These are phyloP conservation scores for Leptopterna dolabrata DNA, from an alignment of 2,888 invertebrate species.

Conservation along the genomic window DNA sequence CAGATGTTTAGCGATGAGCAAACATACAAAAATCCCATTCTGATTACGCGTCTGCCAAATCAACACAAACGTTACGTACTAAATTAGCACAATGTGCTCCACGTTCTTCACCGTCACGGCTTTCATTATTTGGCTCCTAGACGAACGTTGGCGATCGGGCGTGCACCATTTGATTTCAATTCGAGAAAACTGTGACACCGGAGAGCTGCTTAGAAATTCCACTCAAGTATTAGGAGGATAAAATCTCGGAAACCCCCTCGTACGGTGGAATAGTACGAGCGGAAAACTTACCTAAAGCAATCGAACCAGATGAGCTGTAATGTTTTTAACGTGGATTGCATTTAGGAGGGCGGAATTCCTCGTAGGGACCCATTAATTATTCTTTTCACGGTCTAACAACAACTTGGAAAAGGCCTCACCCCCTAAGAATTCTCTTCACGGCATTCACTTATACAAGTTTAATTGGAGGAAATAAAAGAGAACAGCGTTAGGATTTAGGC, in stretches of 20 bases:
- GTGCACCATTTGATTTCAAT: not conserved
- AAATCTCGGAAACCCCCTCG: not conserved
- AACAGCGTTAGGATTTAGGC: slow-evolving; percentile 34
- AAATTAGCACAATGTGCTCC: too few species aligned
- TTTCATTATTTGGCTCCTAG: too few species aligned
- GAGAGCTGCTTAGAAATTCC: not conserved
- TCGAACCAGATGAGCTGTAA: slow-evolving; percentile 30
- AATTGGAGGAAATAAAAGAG: slow-evolving; percentile 48
- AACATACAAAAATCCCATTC: too few species aligned
- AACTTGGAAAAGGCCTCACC: slow-evolving; percentile 17
- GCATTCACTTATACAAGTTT: slow-evolving; percentile 51
- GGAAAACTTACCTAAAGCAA: slow-evolving; percentile 15
- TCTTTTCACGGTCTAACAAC: slow-evolving; percentile 53
- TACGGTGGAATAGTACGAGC: not conserved
- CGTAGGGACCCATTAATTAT: slow-evolving; percentile 43
- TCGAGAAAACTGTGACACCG: not conserved
- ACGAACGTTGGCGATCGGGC: too few species aligned
- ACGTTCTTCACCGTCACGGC: too few species aligned
- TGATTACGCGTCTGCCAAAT: too few species aligned
- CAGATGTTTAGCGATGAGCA: too few species aligned
- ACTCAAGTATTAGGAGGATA: not conserved
- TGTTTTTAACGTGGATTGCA: slow-evolving; percentile 47
- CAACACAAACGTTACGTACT: too few species aligned
- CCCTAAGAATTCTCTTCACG: slow-evolving; percentile 4
- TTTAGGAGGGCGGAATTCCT: slow-evolving; percentile 25